These are phyloP conservation scores for Hepsetus odoe DNA, from an alignment of 2,113 vertebrate genomes.

Conservation along the genomic window DNA sequence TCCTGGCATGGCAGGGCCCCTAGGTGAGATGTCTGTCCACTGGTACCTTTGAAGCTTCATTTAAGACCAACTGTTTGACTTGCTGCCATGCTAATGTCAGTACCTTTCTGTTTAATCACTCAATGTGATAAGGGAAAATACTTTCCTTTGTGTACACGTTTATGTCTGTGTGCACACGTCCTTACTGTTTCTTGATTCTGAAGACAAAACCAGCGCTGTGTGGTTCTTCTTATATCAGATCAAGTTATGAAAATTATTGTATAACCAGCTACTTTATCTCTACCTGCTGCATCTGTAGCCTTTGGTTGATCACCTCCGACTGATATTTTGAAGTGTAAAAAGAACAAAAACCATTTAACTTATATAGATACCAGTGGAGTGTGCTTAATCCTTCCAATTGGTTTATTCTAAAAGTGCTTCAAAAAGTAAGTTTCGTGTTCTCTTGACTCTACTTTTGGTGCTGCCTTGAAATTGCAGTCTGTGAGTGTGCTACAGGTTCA, in stretches of 20 bases:
- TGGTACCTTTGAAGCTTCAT: constrained; percentile 14
- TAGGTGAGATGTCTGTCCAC: constrained; percentile 24
- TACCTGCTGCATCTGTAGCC: too few relatives aligned
- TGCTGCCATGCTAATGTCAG: not conserved
- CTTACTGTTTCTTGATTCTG: not conserved
- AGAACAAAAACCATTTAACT: too few relatives aligned
- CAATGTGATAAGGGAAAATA: not conserved
- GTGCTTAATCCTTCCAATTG: too few relatives aligned
- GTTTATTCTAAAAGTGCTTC: too few relatives aligned
- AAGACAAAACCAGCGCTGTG: not conserved
- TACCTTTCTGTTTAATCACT: not conserved
- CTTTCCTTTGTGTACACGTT: not conserved
- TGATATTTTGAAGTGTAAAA: too few relatives aligned
- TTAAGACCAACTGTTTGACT: not conserved
- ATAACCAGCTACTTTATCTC: not conserved
- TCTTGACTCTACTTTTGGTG: not conserved
- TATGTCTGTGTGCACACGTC: not conserved
- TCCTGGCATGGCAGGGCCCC: constrained; percentile 22
- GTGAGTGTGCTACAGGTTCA: too few relatives aligned
- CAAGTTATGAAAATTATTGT: not conserved
- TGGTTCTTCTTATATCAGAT: not conserved
- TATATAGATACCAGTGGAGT: too few relatives aligned
- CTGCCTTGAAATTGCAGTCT: too few relatives aligned
- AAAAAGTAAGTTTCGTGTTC: not conserved
- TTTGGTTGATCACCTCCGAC: too few relatives aligned